A percentile compares a stretch with the other conserved stretches of the same genome.
Evolutionary conservation across 2,888 invertebrate species (phyloP).

Genomic region (Mellilla xanthometata): DNA sequence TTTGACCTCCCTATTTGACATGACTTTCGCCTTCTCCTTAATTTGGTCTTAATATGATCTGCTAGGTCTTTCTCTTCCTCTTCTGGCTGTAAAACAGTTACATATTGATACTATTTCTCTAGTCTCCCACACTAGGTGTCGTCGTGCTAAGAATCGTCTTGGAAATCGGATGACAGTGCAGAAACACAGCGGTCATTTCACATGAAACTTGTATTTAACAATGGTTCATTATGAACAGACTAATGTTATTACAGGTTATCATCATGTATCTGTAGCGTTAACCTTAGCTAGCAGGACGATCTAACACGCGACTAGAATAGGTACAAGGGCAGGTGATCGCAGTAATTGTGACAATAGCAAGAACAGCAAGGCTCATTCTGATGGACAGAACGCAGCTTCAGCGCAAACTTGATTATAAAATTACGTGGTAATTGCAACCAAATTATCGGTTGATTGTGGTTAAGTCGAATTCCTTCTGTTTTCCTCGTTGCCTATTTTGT

Average conservation of each 20-base stretch:
- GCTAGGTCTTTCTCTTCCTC: no score
- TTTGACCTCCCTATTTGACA: no score
- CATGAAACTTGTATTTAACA: not conserved
- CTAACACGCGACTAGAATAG: slow-evolving; percentile 37
- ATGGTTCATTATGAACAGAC: slow-evolving; percentile 7
- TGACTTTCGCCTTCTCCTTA: no score
- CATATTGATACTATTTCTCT: no score
- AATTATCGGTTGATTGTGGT: slow-evolving; percentile 4
- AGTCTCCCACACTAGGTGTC: no score
- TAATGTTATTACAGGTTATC: slow-evolving; percentile 37
- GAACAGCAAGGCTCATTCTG: slow-evolving; percentile 9
- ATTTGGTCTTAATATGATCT: no score
- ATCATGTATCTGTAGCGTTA: slow-evolving; percentile 48
- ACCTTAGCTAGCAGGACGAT: slow-evolving; percentile 31
- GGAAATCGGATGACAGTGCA: no score
- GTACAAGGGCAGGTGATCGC: slow-evolving; percentile 63
- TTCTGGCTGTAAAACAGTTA: no score
- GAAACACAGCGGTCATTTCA: no score
- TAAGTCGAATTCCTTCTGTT: not conserved
- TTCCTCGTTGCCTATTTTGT: not conserved
- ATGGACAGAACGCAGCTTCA: not conserved
- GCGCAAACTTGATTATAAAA: slow-evolving; percentile 3
- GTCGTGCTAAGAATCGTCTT: no score
- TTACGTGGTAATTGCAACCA: slow-evolving; percentile 4
- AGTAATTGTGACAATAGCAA: slow-evolving; percentile 44